phyloP scores from a whole-genome alignment of 1,140 invertebrate genomes.

The Drosophila rhopaloa region DNA sequence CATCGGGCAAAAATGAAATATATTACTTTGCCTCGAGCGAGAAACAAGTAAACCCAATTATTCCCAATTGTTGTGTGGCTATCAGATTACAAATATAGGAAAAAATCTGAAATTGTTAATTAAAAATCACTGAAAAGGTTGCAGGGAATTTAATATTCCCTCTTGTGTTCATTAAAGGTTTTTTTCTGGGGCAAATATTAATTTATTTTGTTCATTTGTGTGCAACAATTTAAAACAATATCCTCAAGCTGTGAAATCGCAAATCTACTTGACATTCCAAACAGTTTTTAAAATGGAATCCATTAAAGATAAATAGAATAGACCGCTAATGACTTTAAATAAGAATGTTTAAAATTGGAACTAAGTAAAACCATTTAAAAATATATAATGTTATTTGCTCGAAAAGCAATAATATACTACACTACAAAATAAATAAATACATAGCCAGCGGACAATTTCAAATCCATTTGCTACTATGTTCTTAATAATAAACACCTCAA shows the following conservation, averaged over 20 bases:
- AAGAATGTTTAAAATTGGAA: too few species aligned
- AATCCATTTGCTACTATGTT: slow-evolving; percentile 2
- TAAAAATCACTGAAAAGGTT: slow-evolving; percentile 51
- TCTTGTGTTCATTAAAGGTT: not conserved
- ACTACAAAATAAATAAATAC: not conserved
- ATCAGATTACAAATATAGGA: slow-evolving; percentile 45
- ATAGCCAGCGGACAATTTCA: not conserved
- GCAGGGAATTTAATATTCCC: slow-evolving; percentile 17
- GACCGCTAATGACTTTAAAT: too few species aligned
- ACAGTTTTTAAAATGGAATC: too few species aligned
- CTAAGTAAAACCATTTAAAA: too few species aligned
- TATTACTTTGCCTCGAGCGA: slow-evolving; percentile 11
- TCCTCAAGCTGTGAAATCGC: too few species aligned
- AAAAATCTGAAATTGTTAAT: slow-evolving; percentile 37
- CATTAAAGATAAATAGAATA: too few species aligned
- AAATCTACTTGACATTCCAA: too few species aligned
- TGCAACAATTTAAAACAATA: too few species aligned
- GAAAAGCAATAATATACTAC: too few species aligned
- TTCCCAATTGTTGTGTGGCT: slow-evolving; percentile 37
- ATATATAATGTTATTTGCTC: too few species aligned
- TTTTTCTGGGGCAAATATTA: not conserved
- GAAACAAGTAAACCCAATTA: slow-evolving; percentile 51
- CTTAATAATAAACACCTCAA: slow-evolving; percentile 20
- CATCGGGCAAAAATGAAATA: slow-evolving; percentile 11
- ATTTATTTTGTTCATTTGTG: too few species aligned